phyloP scores from a whole-genome alignment of 2,797 vertebrate genomes.

The Monodelphis domestica region DNA sequence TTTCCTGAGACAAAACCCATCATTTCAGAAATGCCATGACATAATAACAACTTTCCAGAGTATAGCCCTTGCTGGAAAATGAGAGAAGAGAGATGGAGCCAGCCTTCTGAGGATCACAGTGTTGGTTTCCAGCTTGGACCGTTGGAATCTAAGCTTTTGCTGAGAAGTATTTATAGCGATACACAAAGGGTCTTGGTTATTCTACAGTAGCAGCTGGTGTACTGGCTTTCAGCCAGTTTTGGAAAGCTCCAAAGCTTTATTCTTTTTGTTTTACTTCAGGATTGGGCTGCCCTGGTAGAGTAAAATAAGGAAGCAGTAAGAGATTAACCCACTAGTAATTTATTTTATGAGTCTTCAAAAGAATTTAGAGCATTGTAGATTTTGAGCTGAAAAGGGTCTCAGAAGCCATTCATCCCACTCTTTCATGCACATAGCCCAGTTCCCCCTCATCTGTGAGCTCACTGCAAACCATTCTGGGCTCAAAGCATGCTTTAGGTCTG shows the following conservation, averaged over 20 bases:
- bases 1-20: constrained; percentile 56
- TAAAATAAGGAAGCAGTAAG: constrained; percentile 63
- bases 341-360: constrained; percentile 38
- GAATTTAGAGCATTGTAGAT: not conserved
- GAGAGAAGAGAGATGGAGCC: constrained; percentile 45
- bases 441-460: not conserved
- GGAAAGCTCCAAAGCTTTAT: constrained; percentile 72
- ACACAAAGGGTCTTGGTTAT: constrained; percentile 76
- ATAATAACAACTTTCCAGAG: constrained; percentile 38
- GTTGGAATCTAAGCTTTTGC: constrained; percentile 67
- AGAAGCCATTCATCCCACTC: not conserved
- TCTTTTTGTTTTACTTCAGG: constrained; percentile 74
- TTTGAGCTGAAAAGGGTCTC: not conserved
- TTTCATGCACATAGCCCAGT: not conserved
- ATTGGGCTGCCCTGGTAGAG: constrained; percentile 64
- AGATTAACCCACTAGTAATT: constrained; percentile 52
- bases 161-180: constrained; percentile 72
- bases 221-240: constrained; percentile 69
- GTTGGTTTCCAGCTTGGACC: constrained; percentile 62
- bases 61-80: constrained; percentile 54
- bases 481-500: no score
- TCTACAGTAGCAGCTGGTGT: constrained; percentile 63
- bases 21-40: constrained; percentile 54
- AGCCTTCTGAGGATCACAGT: constrained; percentile 40
- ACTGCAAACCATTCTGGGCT: not conserved